These are phyloP conservation scores for Zoanthus gigantus DNA, from an alignment of 92 coral and sea anemone species.

Conservation along the genomic window DNA sequence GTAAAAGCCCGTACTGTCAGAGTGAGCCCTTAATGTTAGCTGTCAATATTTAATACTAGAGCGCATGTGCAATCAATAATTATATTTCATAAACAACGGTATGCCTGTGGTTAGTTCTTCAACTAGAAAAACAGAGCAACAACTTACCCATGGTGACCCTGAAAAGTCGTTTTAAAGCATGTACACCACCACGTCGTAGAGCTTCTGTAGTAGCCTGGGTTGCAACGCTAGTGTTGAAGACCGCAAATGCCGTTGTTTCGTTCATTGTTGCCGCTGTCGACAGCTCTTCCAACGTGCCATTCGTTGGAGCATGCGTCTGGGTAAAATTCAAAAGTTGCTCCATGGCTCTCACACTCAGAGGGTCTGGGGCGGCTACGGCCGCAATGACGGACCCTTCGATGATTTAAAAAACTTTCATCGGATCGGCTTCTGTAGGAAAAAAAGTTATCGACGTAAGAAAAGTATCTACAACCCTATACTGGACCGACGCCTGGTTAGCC, in stretches of 20 bases:
- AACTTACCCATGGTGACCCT: conserved; percentile 23
- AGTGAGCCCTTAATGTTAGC: too few relatives aligned
- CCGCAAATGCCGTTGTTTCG: background rate
- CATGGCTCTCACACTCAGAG: background rate
- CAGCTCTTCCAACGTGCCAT: conserved; percentile 5
- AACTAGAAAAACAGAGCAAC: background rate
- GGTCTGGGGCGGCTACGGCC: conserved; percentile 10
- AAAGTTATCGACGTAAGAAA: background rate
- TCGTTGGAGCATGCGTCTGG: background rate
- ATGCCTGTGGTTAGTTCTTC: too few relatives aligned
- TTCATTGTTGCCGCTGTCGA: conserved; percentile 7
- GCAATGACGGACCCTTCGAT: background rate
- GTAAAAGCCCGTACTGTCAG: too few relatives aligned
- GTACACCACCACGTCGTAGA: conserved; percentile 1
- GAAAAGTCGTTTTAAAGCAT: conserved; percentile 17
- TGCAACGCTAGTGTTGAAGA: background rate
- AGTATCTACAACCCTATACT: background rate
- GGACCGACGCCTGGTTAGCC: too few relatives aligned
- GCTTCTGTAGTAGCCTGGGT: background rate
- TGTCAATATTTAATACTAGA: too few relatives aligned
- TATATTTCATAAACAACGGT: too few relatives aligned
- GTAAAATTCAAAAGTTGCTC: conserved; percentile 16
- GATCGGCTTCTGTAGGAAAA: background rate
- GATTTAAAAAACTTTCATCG: conserved; percentile 7
- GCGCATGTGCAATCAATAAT: too few relatives aligned